These are phyloP conservation scores for Panthera uncia DNA, from an alignment of 2,113 vertebrate species.

Conservation along the genomic window DNA sequence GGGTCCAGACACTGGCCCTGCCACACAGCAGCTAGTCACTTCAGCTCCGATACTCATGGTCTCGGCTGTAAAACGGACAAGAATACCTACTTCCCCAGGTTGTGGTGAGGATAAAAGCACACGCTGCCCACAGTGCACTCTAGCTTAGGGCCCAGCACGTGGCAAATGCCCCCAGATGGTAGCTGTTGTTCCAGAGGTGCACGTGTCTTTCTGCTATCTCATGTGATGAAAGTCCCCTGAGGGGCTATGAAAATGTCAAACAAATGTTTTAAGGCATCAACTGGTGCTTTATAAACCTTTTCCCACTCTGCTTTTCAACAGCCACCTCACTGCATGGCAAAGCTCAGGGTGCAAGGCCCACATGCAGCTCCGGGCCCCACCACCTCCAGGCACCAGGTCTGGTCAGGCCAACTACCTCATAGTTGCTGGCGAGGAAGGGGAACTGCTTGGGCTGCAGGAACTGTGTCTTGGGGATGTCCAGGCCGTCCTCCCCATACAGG, in stretches of 20 bases:
- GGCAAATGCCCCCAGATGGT: accelerated
- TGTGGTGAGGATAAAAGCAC: background rate
- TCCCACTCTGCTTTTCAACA: background rate
- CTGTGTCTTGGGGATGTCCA: slow-evolving; percentile 96
- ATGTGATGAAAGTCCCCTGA: accelerated
- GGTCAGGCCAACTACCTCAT: slow-evolving; percentile 86
- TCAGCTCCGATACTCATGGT: too few species aligned
- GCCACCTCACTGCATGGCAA: too few species aligned
- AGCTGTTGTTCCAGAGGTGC: too few species aligned
- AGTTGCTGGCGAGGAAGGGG: slow-evolving; percentile 95
- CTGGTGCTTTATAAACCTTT: background rate
- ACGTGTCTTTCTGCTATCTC: background rate
- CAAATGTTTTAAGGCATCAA: background rate
- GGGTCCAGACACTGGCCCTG: background rate
- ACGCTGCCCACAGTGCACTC: background rate
- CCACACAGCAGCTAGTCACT: background rate
- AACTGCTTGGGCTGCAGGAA: slow-evolving; percentile 94
- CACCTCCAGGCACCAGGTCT: accelerated
- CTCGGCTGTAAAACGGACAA: background rate
- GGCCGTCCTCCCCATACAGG: slow-evolving; percentile 96
- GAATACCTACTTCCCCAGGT: accelerated
- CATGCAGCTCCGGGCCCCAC: accelerated
- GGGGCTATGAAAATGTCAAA: background rate
- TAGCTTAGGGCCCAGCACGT: accelerated
- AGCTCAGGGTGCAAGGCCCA: background rate